Conservation (phyloP, 2,888 invertebrate species). For the Hydriomena furcata region DNA sequence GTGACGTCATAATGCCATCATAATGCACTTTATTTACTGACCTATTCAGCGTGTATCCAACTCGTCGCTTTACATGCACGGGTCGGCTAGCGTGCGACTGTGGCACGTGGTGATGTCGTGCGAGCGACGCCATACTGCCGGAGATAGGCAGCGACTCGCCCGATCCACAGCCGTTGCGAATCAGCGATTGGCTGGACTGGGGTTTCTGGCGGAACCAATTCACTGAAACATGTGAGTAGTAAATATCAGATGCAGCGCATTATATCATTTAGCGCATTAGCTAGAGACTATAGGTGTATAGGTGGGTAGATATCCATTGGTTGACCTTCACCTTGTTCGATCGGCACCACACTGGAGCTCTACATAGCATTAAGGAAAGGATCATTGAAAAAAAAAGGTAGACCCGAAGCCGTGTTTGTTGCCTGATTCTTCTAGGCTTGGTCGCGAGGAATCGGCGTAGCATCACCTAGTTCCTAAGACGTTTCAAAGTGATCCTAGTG, state of each 20-base stretch:
- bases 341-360: no score
- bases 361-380: no score
- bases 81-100: slow-evolving; percentile 57
- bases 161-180: slow-evolving; percentile 80
- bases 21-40: no score
- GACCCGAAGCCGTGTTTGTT: no score
- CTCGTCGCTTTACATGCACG: slow-evolving; percentile 66
- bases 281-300: no score
- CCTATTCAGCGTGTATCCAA: slow-evolving; percentile 74
- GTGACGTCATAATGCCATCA: slow-evolving; percentile 83
- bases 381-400: no score
- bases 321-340: no score
- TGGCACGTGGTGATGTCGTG: slow-evolving; percentile 61
- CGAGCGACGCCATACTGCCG: slow-evolving; percentile 82
- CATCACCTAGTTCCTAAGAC: no score
- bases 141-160: slow-evolving; percentile 79
- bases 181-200: slow-evolving; percentile 64
- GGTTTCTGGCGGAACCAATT: slow-evolving; percentile 86
- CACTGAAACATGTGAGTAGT: slow-evolving; percentile 53
- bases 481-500: no score
- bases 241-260: background rate
- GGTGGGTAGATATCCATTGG: background rate
- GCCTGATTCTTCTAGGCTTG: no score
- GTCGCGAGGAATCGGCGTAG: no score
- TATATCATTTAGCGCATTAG: no score